phyloP scores from a whole-genome alignment of 2,797 vertebrate genomes.

The Oreortyx pictus region DNA sequence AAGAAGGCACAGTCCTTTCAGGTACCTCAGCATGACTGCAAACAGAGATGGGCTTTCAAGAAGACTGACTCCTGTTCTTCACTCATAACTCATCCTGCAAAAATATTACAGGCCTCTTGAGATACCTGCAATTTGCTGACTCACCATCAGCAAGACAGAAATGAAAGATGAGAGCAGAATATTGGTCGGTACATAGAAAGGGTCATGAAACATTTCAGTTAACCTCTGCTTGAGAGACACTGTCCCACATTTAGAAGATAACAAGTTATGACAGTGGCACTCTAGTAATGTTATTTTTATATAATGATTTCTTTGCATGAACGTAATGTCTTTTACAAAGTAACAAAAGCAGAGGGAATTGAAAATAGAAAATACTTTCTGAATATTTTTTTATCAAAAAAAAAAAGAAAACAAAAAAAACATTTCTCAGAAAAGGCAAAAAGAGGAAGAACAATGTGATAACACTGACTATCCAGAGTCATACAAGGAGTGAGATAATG shows the following conservation, averaged over 20 bases:
- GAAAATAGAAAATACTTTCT: neutral
- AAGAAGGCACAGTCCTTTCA: neutral
- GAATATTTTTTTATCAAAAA: neutral
- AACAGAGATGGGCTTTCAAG: neutral
- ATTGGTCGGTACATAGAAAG: neutral
- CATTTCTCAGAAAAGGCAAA: neutral
- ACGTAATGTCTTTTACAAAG: neutral
- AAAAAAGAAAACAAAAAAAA: no score
- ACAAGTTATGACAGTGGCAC: neutral
- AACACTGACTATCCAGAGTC: neutral
- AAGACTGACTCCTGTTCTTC: neutral
- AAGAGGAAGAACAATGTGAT: neutral
- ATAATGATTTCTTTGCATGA: neutral
- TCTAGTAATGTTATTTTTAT: neutral
- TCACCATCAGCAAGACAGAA: neutral
- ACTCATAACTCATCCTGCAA: neutral
- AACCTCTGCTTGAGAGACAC: neutral
- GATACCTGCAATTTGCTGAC: neutral
- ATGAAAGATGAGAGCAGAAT: neutral
- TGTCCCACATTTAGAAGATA: neutral
- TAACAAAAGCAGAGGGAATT: neutral
- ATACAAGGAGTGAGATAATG: neutral
- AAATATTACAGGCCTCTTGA: neutral
- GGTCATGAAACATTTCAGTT: neutral
- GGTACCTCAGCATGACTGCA: neutral